Base-by-base conservation (phyloP, 2,113 vertebrate species). In the Tauraco erythrolophus region DNA sequence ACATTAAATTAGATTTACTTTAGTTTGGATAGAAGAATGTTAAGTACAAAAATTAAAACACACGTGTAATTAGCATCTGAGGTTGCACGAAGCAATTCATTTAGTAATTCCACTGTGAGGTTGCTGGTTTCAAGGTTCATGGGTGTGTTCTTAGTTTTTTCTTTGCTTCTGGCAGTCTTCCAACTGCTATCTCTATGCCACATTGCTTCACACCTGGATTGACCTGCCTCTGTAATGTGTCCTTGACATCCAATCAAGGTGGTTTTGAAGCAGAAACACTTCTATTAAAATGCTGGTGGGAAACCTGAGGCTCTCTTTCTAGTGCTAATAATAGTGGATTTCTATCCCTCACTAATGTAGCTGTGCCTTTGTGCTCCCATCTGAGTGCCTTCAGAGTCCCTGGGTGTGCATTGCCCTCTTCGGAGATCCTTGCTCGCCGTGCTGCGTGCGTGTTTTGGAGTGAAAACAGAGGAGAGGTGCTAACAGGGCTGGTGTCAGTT, bases 131-230 rank as follows among this genome's bases (percentile, higher is more conserved):
- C 89, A 75, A 71, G 56, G 33, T 87, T 92, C 58, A 78, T 58
- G 64, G 51, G 56, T 64, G 19, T 68, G 27, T 84, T 91, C 51
- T 62, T 74, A 46, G 31, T 11, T 88, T 92, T 16, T 90, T 92
- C 72, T 95, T 91, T 60, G 18, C 69, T 93, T 79, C 65, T 87
- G 83, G 60, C 84, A 87, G 27, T 78, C 61, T 88, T 89, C 77
- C 61, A 93, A 2, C 54, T 91, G 72, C 72, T 79, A 64, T 64
- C 56, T 84, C 68, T 75, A 8, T 46, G 51, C 72, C 66, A 62
- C 45, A 11, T 84, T 91, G 65, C 77, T 87, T 87, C 89, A 76
- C 53, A 96, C 84, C 77, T 94, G 84, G 86, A 62, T 56, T 96
- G 91, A 82, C 87, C 74, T 71, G 80, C 31, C 58, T 87, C 77